Evolutionary conservation across 1,140 invertebrate genomes (phyloP).

Genomic region (Polypedilum vanderplanki): DNA sequence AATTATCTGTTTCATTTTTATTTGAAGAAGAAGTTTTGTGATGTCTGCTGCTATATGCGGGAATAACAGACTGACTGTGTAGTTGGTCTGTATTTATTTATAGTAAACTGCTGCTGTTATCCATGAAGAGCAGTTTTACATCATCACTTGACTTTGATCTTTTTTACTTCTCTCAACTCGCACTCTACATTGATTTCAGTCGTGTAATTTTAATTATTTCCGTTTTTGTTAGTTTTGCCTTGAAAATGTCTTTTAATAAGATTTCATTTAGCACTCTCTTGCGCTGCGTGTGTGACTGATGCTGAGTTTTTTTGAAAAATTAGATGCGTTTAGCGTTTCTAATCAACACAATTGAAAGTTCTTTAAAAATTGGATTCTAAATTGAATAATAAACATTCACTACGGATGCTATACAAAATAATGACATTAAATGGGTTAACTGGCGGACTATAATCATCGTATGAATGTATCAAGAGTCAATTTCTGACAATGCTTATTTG

Average conservation of each 20-base stretch:
- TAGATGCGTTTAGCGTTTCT: too few relatives aligned
- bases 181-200: neutral
- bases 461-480: neutral
- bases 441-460: neutral
- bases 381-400: slow-evolving; percentile 8
- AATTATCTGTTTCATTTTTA: neutral
- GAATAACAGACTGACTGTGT: too few relatives aligned
- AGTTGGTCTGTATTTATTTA: too few relatives aligned
- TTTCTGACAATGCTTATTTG: neutral
- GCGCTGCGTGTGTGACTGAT: neutral
- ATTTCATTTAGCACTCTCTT: neutral
- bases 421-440: slow-evolving; percentile 2
- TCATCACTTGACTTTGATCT: slow-evolving; percentile 17
- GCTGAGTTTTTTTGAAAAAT: too few relatives aligned
- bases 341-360: neutral
- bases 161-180: neutral
- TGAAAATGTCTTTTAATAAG: neutral
- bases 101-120: too few relatives aligned
- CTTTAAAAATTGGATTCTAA: neutral
- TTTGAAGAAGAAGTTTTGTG: too few relatives aligned
- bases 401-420: neutral
- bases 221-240: slow-evolving; percentile 10
- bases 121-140: neutral
- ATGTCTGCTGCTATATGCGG: too few relatives aligned
- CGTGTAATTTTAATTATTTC: slow-evolving; percentile 13